A percentile compares a stretch with the other conserved stretches of the same genome.
Conservation (phyloP, 2,113 vertebrate species). For the Barbus barbus region DNA sequence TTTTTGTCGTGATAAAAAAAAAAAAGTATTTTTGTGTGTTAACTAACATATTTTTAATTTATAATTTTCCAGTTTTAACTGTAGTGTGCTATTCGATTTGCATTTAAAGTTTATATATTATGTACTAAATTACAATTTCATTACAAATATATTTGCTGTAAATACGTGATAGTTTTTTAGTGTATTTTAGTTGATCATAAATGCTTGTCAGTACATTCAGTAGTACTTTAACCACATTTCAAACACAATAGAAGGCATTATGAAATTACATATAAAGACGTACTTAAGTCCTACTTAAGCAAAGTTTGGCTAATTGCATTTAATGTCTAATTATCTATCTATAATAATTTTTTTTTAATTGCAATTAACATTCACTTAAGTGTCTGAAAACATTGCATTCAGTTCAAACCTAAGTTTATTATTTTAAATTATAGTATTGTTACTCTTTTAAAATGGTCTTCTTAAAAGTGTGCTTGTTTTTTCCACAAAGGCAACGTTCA, state of each 20-base stretch:
- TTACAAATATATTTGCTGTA: too few relatives aligned
- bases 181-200: not conserved
- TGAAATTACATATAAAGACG: not conserved
- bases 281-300: not conserved
- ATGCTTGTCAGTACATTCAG: too few relatives aligned
- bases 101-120: not conserved
- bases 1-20: not conserved
- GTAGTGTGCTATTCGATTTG: not conserved
- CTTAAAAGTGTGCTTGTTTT: not conserved
- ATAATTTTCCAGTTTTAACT: not conserved
- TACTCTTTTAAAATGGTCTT: not conserved
- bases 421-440: not conserved
- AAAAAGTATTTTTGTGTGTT: not conserved
- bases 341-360: not conserved
- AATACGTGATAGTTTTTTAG: too few relatives aligned
- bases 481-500: not conserved
- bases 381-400: not conserved
- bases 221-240: too few relatives aligned
- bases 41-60: too few relatives aligned
- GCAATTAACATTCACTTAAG: not conserved
- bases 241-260: too few relatives aligned
- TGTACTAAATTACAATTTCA: not conserved
- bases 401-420: too few relatives aligned
- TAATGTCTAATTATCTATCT: too few relatives aligned
- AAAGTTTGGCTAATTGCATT: not conserved